Percentiles rank a stretch among this genome's conserved stretches.
These are phyloP conservation scores for Aspidapion aeneum DNA, from an alignment of 2,888 invertebrate species.

Conservation along the genomic window DNA sequence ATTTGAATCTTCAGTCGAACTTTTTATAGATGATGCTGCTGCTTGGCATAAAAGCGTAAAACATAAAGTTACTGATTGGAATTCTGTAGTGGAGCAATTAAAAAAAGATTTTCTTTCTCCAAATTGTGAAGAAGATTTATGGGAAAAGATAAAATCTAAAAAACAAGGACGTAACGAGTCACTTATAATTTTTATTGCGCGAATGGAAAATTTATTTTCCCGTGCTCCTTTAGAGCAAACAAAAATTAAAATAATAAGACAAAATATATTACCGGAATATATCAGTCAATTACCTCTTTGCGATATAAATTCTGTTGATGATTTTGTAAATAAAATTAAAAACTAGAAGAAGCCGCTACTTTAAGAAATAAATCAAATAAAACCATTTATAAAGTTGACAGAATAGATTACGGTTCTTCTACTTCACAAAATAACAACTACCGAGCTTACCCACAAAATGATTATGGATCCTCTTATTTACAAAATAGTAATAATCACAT, in stretches of 20 bases:
- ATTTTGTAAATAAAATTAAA: background rate
- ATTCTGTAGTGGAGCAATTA: background rate
- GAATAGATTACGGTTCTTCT: too few species aligned
- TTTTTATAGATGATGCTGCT: background rate
- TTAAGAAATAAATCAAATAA: background rate
- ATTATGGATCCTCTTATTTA: too few species aligned
- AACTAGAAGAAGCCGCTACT: background rate
- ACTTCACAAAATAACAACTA: too few species aligned
- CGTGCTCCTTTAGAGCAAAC: too few species aligned
- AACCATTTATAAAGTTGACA: too few species aligned
- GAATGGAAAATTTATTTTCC: too few species aligned
- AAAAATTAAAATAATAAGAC: background rate
- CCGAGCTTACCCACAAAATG: too few species aligned
- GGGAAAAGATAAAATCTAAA: background rate
- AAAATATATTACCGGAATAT: background rate
- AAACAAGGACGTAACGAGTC: background rate
- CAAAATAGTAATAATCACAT: too few species aligned
- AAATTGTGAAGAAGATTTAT: background rate
- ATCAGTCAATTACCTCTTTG: background rate
- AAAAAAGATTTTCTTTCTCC: background rate
- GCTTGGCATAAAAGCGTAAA: background rate
- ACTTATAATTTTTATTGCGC: background rate
- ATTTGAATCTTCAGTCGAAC: background rate
- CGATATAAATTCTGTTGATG: background rate
- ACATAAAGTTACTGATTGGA: background rate